Evolutionary conservation across 2,113 vertebrate genomes (phyloP).

Genomic region (Todiramphus chloris): DNA sequence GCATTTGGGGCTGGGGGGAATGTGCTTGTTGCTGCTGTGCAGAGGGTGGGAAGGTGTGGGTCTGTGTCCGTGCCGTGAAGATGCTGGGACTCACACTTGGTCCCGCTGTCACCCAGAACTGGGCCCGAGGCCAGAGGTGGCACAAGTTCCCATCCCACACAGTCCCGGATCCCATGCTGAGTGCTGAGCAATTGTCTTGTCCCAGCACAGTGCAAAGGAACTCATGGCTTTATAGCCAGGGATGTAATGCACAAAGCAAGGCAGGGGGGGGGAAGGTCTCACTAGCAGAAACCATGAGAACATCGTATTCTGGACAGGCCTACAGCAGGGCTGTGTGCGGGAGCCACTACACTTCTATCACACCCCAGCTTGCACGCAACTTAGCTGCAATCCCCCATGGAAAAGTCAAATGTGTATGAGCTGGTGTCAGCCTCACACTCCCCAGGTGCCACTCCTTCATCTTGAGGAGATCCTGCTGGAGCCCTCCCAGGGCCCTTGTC

Average conservation of each 20-base stretch:
- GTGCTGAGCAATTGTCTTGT: neutral
- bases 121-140: neutral
- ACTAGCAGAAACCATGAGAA: neutral
- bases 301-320: neutral
- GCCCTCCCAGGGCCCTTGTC: too few species aligned
- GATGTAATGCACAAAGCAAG: neutral
- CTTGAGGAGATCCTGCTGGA: accelerated
- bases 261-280: neutral
- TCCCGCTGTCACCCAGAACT: neutral
- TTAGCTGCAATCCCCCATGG: neutral
- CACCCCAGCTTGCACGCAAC: neutral
- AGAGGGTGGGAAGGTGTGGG: neutral
- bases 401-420: neutral
- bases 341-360: neutral
- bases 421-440: accelerated
- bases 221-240: neutral
- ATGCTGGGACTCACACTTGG: neutral
- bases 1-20: accelerated
- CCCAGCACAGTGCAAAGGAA: accelerated
- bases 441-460: accelerated
- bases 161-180: accelerated
- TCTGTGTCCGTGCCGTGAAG: accelerated
- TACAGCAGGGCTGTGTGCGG: neutral
- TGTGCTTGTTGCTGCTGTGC: accelerated
- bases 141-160: accelerated